Conservation (phyloP, 2,888 invertebrate species). For the Tanytarsus gracilentus region DNA sequence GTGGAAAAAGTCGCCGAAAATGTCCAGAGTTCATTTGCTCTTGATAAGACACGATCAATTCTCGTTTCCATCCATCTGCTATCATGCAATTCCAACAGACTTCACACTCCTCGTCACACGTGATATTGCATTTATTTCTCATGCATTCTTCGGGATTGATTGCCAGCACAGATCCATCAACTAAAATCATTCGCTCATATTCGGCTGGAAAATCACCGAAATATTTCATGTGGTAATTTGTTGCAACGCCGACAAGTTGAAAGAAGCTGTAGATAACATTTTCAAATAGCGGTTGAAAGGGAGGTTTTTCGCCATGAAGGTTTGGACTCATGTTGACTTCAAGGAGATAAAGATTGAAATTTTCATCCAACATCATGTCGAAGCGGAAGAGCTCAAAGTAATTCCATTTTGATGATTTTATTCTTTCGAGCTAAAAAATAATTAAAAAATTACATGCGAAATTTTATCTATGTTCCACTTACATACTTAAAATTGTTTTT, state of each 20-base stretch:
- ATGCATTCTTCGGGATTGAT: too few relatives aligned
- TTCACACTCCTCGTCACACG: neutral
- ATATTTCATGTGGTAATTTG: neutral
- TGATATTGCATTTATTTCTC: neutral
- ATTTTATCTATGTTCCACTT: too few relatives aligned
- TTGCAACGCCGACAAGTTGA: neutral
- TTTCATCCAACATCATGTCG: neutral
- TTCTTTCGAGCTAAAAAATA: neutral
- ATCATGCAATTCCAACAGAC: neutral
- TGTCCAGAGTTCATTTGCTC: neutral
- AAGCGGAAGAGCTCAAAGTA: neutral
- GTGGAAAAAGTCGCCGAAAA: neutral
- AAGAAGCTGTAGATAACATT: neutral
- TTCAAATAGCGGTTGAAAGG: neutral
- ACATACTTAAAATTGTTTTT: too few relatives aligned
- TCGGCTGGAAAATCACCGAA: too few relatives aligned
- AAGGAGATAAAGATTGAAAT: neutral
- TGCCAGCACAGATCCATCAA: too few relatives aligned
- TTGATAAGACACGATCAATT: neutral
- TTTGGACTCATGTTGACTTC: constrained; percentile 2
- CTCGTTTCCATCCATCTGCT: neutral
- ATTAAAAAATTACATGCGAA: too few relatives aligned
- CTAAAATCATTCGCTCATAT: too few relatives aligned
- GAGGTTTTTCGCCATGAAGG: neutral
- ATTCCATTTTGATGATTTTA: neutral